A percentile compares a stretch with the other conserved stretches of the same genome.
These are phyloP conservation scores for Perizoma flavofasciatum DNA, from an alignment of 2,888 invertebrate genomes.

Conservation along the genomic window DNA sequence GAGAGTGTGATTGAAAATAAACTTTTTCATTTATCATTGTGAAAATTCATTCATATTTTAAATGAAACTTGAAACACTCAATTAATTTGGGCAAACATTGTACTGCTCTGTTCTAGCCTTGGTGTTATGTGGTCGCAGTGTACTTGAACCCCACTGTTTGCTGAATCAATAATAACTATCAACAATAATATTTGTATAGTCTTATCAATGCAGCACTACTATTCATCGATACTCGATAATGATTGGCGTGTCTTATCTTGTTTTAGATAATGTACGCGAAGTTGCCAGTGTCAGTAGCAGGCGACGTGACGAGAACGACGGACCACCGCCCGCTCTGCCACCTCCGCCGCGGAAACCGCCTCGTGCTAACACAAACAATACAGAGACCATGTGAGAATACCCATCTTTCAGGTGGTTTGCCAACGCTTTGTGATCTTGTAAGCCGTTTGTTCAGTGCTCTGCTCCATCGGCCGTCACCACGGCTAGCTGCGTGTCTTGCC, in stretches of 20 bases:
- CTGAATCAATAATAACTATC: not conserved
- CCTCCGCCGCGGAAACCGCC: conserved; percentile 74
- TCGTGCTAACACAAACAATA: conserved; percentile 54
- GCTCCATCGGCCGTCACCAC: too few relatives aligned
- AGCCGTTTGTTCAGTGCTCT: too few relatives aligned
- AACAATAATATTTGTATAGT: conserved; percentile 13
- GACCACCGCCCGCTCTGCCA: conserved; percentile 72
- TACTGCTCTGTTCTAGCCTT: too few relatives aligned
- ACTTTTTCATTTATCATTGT: not conserved
- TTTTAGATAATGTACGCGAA: conserved; percentile 68
- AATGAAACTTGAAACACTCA: not conserved
- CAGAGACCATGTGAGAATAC: conserved; percentile 60
- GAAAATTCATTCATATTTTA: not conserved
- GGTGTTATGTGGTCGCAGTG: too few relatives aligned
- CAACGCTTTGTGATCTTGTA: too few relatives aligned
- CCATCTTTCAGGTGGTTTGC: too few relatives aligned
- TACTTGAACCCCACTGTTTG: not conserved
- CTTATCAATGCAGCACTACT: conserved; percentile 8
- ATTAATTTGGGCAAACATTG: not conserved
- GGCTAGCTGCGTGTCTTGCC: too few relatives aligned
- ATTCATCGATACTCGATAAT: conserved; percentile 22
- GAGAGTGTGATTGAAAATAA: too few relatives aligned
- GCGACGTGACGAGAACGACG: conserved; percentile 67
- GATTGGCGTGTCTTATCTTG: conserved; percentile 31
- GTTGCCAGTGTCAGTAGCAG: conserved; percentile 61